Evolutionary conservation across 2,888 invertebrate genomes (phyloP).

Genomic region (Tenthredo distinguenda): DNA sequence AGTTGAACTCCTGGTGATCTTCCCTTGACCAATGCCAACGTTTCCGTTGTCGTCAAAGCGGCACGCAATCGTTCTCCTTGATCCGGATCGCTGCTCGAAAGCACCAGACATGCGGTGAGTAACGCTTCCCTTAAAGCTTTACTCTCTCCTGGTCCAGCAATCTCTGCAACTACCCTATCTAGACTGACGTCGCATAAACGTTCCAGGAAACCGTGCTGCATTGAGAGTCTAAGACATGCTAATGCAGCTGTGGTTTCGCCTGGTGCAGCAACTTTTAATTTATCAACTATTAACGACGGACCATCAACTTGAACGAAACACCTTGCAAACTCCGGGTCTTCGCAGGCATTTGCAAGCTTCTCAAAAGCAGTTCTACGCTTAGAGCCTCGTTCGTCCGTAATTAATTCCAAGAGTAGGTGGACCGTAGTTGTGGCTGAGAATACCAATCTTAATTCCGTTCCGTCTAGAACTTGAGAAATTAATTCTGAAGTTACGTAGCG

Average conservation of each 20-base stretch:
- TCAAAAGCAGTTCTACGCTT: slow-evolving; percentile 36
- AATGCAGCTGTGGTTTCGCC: slow-evolving; percentile 45
- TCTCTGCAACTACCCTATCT: slow-evolving; percentile 52
- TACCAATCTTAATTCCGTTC: slow-evolving; percentile 51
- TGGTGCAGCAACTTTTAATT: slow-evolving; percentile 28
- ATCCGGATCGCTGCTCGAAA: slow-evolving; percentile 27
- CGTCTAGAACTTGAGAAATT: slow-evolving; percentile 51
- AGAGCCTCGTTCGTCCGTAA: slow-evolving; percentile 46
- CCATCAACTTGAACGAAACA: slow-evolving; percentile 50
- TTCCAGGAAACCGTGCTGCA: slow-evolving; percentile 51
- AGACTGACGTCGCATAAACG: slow-evolving; percentile 41
- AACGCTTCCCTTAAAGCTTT: slow-evolving; percentile 46
- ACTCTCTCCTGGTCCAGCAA: slow-evolving; percentile 52
- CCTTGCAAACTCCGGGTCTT: slow-evolving; percentile 51
- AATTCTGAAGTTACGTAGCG: slow-evolving; percentile 50
- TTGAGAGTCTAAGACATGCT: slow-evolving; percentile 52
- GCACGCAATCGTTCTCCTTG: slow-evolving; percentile 30
- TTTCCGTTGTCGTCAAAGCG: slow-evolving; percentile 46
- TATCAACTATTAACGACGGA: slow-evolving; percentile 35
- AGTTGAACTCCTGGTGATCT: slow-evolving; percentile 49
- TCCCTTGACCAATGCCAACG: slow-evolving; percentile 38
- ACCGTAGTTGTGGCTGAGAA: slow-evolving; percentile 50
- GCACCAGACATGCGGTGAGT: slow-evolving; percentile 41
- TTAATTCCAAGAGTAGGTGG: slow-evolving; percentile 43
- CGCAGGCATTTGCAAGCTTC: slow-evolving; percentile 50